Base-by-base conservation (phyloP, 2,113 vertebrate species). In the Pelmatolapia mariae region DNA sequence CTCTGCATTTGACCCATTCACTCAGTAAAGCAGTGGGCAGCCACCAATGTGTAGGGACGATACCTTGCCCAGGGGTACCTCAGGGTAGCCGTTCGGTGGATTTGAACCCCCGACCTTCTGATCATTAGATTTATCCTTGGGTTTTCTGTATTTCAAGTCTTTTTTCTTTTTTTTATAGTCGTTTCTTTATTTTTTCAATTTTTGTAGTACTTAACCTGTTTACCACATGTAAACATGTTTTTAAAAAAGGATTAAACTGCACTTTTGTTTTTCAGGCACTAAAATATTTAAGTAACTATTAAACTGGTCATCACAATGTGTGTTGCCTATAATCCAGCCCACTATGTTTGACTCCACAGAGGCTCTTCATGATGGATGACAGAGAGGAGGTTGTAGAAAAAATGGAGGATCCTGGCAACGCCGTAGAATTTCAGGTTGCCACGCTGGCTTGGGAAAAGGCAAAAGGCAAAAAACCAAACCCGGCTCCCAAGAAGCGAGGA, bases 291-390 rank as follows among this genome's bases (percentile, higher is more conserved):
- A 33, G 31, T 33, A 83, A 50, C 31, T 52, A 36, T 36, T 15
- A 68, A 53, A 53, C 19, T 33, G 7, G 6, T 31, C 22, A 71
- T 63, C 26, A 50, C 15, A 6, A 0, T 76, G 26, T 0, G 4
- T 26, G 16, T 2, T 78, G 18, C 10, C 16, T 18, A 33, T 71
- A 12, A 79, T 38, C 54, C 61, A 29, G 18, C 18, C 16, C 29
- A 2, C 36, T 24, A 15, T 18, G 15, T 78, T 10, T 57, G 31
- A 88, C 33, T 89, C 79, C 80, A 52, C 95, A 97, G 97, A 96
- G 95, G 82, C 95, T 97, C 16, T 96, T 97, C 33, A 93, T 95
- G 89, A 96, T 97, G 96, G 96, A 97, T n/a, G 96, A 97, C 83
- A 91, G 95, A 76, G 93, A 97, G 89, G 86, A 83, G 4, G 80